These are phyloP conservation scores for Anarsia innoxiella DNA, from an alignment of 2,888 invertebrate genomes.

Conservation along the genomic window DNA sequence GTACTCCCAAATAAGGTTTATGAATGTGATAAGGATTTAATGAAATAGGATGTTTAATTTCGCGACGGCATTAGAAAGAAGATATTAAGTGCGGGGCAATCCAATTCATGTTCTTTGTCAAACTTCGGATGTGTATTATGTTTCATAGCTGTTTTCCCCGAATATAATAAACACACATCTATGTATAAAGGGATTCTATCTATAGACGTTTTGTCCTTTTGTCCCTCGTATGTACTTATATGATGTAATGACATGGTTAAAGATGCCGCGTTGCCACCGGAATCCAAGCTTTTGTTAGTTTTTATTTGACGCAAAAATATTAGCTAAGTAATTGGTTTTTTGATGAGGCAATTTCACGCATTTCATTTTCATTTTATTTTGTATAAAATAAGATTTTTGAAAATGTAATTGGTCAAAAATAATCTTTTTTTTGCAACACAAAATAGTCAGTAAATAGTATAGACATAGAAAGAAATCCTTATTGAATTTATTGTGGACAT, in stretches of 20 bases:
- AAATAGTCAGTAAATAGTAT: too few relatives aligned
- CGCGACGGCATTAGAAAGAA: conserved; percentile 49
- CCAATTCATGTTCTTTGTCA: conserved; percentile 71
- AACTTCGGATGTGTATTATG: conserved; percentile 70
- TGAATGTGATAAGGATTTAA: conserved; percentile 12
- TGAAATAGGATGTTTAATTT: conserved; percentile 30
- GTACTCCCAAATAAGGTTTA: neutral
- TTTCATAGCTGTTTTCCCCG: conserved; percentile 58
- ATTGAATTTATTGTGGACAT: too few relatives aligned
- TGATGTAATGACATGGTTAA: conserved; percentile 46
- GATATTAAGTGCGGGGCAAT: conserved; percentile 71
- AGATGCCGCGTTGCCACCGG: conserved; percentile 27
- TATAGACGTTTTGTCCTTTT: conserved; percentile 54
- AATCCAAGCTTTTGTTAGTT: conserved; percentile 19
- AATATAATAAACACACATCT: conserved; percentile 54
- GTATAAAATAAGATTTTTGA: too few relatives aligned
- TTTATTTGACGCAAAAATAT: conserved; percentile 13
- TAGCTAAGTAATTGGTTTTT: conserved; percentile 4
- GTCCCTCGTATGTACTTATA: conserved; percentile 37
- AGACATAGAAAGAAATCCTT: too few relatives aligned
- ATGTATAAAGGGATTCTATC: conserved; percentile 58
- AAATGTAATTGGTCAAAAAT: too few relatives aligned
- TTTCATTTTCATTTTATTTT: too few relatives aligned
- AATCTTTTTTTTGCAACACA: too few relatives aligned
- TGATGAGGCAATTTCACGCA: conserved; percentile 7